Base-by-base conservation (phyloP, 2,888 invertebrate genomes). In the Psococerastis gibbosa region DNA sequence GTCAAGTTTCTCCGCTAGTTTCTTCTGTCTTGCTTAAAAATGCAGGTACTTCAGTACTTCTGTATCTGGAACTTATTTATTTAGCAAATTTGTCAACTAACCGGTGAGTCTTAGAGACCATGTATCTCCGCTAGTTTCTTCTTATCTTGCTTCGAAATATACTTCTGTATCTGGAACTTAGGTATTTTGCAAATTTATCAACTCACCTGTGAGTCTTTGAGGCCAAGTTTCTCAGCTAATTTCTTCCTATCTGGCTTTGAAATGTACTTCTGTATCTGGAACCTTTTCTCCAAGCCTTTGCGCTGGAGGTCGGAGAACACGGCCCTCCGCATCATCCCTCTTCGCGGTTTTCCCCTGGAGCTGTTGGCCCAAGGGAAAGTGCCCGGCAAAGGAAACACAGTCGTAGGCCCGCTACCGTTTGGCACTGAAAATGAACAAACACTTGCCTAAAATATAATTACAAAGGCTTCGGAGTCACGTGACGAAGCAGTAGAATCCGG, bases 221-320 rank as follows among this genome's bases (percentile, higher is more conserved):
- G 70, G 8, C 92, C 94, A 42, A 97, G 70, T 60, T 92, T 88
- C 60, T 92, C 92, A 0, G 97, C 95, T 49, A 97, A 66, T 57
- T 94, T 92, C 70, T 94, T 95, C 61, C 97, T 71, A 62, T 97
- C 97, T 1, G 95, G 95, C 61, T 97, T 97, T 58, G 91, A 92
- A 61, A 97, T 97, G 66, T 97, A 97, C 63, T 95, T 95, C 65
- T 95, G 95, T 43, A 89, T 78, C 61, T 91, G 89, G 67, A 97
- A 97, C 58, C 91, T 69, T 57, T 91, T 83, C 65, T 97, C 97
- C 51, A 97, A 68, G 0, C 95, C 95, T 53, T 92, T 91, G 35
- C 97, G 69, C 59, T 97, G 97, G 0, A 87, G 76, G 59, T 97
- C 95, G 2, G 87, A 87, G 71, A 97, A 97, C 32, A 97, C 97